Conservation (phyloP, 2,113 vertebrate genomes). For the Leiothrix lutea region DNA sequence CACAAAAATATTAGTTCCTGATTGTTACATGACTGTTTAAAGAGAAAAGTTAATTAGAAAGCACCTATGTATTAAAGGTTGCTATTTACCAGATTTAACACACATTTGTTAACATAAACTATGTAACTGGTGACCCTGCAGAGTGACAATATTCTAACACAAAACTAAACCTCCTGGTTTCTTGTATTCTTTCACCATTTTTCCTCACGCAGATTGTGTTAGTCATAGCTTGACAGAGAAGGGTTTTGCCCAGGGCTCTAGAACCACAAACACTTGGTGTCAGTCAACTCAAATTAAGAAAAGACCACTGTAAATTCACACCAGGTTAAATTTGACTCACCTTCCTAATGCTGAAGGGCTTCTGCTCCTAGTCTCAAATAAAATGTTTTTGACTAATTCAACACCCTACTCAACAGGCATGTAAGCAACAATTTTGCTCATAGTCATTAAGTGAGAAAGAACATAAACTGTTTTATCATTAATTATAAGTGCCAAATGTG, state of each 20-base stretch:
- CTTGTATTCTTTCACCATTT: not conserved
- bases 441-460: not conserved
- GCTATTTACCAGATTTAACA: not conserved
- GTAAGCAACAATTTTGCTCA: not conserved
- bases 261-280: not conserved
- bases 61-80: not conserved
- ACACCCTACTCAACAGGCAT: not conserved
- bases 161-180: not conserved
- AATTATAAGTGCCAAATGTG: not conserved
- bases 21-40: conserved; percentile 31
- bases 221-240: not conserved
- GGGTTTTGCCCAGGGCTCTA: not conserved
- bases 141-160: not conserved
- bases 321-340: not conserved
- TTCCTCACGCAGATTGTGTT: not conserved
- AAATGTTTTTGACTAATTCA: not conserved
- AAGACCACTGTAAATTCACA: not conserved
- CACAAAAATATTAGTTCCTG: conserved; percentile 42
- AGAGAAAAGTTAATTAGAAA: conserved; percentile 7
- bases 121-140: not conserved
- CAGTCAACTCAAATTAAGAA: not conserved
- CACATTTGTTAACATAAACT: not conserved
- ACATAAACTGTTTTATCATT: not conserved
- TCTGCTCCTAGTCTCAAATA: not conserved
- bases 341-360: not conserved